phyloP scores from a whole-genome alignment of 1,140 invertebrate species.

The Homalodisca vitripennis region DNA sequence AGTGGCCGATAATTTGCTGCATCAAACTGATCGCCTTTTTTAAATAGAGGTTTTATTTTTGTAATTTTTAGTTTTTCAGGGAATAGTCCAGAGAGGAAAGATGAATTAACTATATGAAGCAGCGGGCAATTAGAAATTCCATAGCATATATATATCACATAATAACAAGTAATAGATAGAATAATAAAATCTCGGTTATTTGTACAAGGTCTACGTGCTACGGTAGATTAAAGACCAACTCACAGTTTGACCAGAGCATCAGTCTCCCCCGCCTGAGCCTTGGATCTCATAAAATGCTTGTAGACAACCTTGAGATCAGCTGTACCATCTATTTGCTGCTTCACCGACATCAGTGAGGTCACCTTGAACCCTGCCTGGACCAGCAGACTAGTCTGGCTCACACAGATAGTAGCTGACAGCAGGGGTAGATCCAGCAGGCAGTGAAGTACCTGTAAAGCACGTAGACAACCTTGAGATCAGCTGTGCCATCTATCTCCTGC shows the following conservation, averaged over 20 bases:
- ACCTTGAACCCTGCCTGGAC: constrained; percentile 17
- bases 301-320: constrained; percentile 9
- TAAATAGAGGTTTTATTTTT: no score
- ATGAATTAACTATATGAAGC: no score
- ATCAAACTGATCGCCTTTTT: no score
- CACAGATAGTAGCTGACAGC: constrained; percentile 34
- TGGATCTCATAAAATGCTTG: constrained; percentile 1
- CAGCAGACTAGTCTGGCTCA: constrained; percentile 33
- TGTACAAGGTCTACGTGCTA: no score
- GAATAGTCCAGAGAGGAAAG: no score
- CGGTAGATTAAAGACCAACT: background rate
- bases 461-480: background rate
- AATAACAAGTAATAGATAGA: no score
- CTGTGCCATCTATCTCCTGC: constrained; percentile 32
- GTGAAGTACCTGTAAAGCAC: constrained; percentile 33
- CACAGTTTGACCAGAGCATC: background rate
- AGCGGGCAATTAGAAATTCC: no score
- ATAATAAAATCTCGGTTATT: no score
- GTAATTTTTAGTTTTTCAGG: no score
- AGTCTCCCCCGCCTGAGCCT: background rate
- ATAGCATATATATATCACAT: no score
- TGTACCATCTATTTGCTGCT: background rate
- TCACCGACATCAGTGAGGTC: background rate
- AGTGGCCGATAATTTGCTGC: no score
- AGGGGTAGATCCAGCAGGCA: constrained; percentile 35